A percentile compares a stretch with the other conserved stretches of the same genome.
Conservation (phyloP, 2,888 invertebrate genomes). For the Limnephilus marmoratus region DNA sequence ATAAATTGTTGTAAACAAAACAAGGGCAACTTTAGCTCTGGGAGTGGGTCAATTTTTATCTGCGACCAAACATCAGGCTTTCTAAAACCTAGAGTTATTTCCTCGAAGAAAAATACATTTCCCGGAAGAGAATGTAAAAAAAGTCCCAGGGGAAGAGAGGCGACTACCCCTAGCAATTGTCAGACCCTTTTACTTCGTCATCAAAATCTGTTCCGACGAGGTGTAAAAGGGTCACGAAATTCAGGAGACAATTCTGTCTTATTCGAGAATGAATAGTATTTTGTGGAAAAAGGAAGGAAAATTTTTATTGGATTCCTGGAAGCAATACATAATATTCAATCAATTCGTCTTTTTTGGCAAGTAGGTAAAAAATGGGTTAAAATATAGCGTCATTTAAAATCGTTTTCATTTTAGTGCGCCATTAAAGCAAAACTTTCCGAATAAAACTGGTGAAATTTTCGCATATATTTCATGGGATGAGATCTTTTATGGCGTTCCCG, state of each 20-base stretch:
- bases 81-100: not conserved
- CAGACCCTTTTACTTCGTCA: conserved; percentile 12
- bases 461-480: not conserved
- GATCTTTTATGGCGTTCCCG: conserved; percentile 30
- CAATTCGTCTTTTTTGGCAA: not conserved
- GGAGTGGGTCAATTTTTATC: not conserved
- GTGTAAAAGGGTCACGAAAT: conserved; percentile 14
- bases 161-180: conserved; percentile 13
- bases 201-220: conserved; percentile 17
- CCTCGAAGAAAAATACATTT: not conserved
- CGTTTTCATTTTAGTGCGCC: too few species aligned
- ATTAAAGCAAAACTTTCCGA: conserved; percentile 22
- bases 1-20: not conserved
- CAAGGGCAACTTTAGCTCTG: not conserved
- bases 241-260: not conserved
- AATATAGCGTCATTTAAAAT: not conserved
- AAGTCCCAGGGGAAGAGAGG: conserved; percentile 15
- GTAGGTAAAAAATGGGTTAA: not conserved
- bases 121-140: not conserved
- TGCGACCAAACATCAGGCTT: not conserved
- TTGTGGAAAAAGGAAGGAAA: not conserved
- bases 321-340: not conserved
- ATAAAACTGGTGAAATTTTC: conserved; percentile 26
- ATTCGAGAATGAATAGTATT: not conserved
- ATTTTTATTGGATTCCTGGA: not conserved